Evolutionary conservation across 2,113 vertebrate species (phyloP), one percentile per base, ranked within the genome.

Genomic region (Lophochroa leadbeateri): DNA sequence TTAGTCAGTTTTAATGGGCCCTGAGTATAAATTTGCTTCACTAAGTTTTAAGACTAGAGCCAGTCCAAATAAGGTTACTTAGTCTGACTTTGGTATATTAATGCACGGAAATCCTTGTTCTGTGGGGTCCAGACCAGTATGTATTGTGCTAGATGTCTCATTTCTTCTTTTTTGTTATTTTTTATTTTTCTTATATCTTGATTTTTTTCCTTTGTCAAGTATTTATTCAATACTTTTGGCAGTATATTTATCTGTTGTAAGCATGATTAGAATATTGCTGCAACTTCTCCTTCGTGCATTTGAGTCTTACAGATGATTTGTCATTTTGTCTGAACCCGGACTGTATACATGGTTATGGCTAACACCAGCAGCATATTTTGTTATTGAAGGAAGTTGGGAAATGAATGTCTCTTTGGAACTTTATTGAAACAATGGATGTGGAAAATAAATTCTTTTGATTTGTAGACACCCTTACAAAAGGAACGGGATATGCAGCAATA

Each of bases 401-500:
- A 89, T 24, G 0, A 76, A 85, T 13, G 25, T 96, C 65, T 58
- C 58, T 88, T 57, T 93, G 81, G 55, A 96, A 67, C 39, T 70
- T 94, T 79, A 79, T 82, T 94, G n/a, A 94, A 95, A 90, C 82
- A 96, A 82, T 82, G 78, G 63, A 88, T 39, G 28, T 75, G 24
- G 46, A 95, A 95, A 95, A 85, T 55, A 94, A 86, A 17, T 18
- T 24, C 61, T 82, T 76, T 43, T 64, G 5, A 64, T 55, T 82
- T 97, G 72, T 64, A 95, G 61, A 91, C 23, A 29, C 75, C 43
- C 49, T 89, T 83, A 47, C n/a, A 86, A 82, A 92, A 90, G 91
- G 70, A 96, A 91, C 79, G 74, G 88, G 27, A 67, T 31, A 23
- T 68, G 57, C 75, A 67, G 68, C 91, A 92, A 94, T 80, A 94